Evolutionary conservation across 2,888 invertebrate genomes (phyloP), one percentile per base, ranked within the genome.

Genomic region (Dermolepida albohirtum): DNA sequence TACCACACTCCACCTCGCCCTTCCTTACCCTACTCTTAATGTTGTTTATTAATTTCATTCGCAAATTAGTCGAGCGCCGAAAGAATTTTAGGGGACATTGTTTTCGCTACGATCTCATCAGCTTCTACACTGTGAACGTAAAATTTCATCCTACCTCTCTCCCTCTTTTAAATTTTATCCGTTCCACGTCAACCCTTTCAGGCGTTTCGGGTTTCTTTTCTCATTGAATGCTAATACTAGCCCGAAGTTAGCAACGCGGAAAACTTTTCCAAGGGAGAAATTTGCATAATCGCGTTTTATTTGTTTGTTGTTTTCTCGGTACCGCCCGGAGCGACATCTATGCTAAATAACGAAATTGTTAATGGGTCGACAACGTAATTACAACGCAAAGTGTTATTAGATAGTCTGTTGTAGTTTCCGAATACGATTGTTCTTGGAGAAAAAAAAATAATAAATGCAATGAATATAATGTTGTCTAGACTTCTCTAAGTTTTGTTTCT

Each of bases 261-360:
- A 62, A 62, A 27, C 43, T 62, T 39, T 29, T 29, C 59, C 34
- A 47, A 47, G 34, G 29, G 17, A 11, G 8, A 12, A 29, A 62
- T 62, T 62, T 62, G 47, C 59, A 62, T 62, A 62, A 62, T 62
- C 59, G 59, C 47, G 49, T 62, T 62, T 62, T 62, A 62, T 62
- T 62, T 62, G 59, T 47, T 62, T 62, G 59, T 62, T 62, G 59
- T 62, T 62, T 62, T 47, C 59, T 62, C 59, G 47, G 34, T 34
- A 34, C 17, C 59, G 44, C 59, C 59, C 43, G 14, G 14, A 8
- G 47, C 47, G 59, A 62, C 47, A 62, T 62, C 59, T 62, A 62
- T 62, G 59, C 59, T 62, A 62, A 62, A 62, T 47, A 62, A 34
- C 59, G 47, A 47, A 47, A 47, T 62, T 47, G 59, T 39, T 62